A percentile compares a stretch with the other conserved stretches of the same genome.
Conservation (phyloP, 2,113 vertebrate species). For the Gallinago media region DNA sequence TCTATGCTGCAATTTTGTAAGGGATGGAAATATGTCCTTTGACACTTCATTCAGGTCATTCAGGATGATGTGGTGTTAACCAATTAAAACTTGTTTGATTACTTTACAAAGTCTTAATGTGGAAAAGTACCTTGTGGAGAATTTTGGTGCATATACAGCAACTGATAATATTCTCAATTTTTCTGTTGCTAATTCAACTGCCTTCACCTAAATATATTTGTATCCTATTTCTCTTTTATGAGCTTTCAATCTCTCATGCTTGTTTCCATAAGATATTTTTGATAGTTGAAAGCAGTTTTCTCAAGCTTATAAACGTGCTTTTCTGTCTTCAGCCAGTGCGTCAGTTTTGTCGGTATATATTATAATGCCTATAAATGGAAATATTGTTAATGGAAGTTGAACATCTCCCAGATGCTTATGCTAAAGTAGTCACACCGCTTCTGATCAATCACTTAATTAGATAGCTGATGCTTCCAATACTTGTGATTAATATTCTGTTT, state of each 20-base stretch:
- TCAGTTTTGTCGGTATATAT: not conserved
- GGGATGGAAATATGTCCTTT: not conserved
- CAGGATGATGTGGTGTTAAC: not conserved
- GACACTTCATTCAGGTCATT: not conserved
- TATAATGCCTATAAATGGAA: not conserved
- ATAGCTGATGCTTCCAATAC: not conserved
- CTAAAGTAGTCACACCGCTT: not conserved
- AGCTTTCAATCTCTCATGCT: not conserved
- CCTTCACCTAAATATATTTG: not conserved
- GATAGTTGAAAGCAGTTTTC: not conserved
- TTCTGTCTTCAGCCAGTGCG: not conserved
- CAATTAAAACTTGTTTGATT: not conserved
- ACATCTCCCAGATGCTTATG: not conserved
- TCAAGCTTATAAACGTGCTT: not conserved
- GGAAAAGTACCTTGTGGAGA: not conserved
- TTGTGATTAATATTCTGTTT: not conserved
- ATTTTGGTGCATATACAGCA: not conserved
- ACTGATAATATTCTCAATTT: not conserved
- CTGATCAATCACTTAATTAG: not conserved
- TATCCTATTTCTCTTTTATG: not conserved
- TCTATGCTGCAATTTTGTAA: not conserved
- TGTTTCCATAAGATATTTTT: not conserved
- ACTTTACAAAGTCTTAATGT: not conserved
- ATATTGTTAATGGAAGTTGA: not conserved
- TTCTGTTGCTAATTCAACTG: not conserved